phyloP scores from a whole-genome alignment of 2,888 invertebrate species.

The Branchipolynoe longqiensis region DNA sequence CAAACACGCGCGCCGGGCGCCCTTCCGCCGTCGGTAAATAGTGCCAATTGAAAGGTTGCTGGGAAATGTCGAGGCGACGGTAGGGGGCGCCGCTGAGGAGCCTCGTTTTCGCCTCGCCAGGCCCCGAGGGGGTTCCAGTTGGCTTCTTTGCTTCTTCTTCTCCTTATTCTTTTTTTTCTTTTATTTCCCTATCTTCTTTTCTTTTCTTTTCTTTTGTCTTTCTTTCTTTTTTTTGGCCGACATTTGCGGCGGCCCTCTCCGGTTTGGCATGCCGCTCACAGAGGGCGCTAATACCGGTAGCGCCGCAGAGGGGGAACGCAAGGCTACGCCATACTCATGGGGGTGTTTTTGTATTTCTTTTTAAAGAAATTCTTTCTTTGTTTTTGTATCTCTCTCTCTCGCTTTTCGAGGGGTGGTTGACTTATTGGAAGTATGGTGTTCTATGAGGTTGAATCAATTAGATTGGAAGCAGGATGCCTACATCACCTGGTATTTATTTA shows the following conservation, averaged over 20 bases:
- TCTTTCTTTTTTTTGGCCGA: neutral
- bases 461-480: too few species aligned
- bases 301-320: too few species aligned
- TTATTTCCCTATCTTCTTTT: too few species aligned
- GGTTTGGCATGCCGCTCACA: conserved; percentile 1
- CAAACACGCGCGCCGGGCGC: conserved; percentile 53
- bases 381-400: neutral
- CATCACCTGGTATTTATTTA: too few species aligned
- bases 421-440: too few species aligned
- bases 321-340: neutral
- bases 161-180: too few species aligned
- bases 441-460: too few species aligned
- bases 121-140: too few species aligned
- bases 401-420: too few species aligned
- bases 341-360: neutral
- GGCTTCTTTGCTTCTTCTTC: too few species aligned
- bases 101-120: neutral
- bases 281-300: conserved; percentile 1
- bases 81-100: conserved; percentile 17
- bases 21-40: conserved; percentile 53
- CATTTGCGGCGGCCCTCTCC: neutral
- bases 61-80: conserved; percentile 27
- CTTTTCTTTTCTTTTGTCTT: too few species aligned
- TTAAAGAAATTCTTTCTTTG: neutral
- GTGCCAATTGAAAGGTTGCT: conserved; percentile 54